These are phyloP conservation scores for Syrrhaptes paradoxus DNA, from an alignment of 2,113 vertebrate genomes.

Conservation along the genomic window DNA sequence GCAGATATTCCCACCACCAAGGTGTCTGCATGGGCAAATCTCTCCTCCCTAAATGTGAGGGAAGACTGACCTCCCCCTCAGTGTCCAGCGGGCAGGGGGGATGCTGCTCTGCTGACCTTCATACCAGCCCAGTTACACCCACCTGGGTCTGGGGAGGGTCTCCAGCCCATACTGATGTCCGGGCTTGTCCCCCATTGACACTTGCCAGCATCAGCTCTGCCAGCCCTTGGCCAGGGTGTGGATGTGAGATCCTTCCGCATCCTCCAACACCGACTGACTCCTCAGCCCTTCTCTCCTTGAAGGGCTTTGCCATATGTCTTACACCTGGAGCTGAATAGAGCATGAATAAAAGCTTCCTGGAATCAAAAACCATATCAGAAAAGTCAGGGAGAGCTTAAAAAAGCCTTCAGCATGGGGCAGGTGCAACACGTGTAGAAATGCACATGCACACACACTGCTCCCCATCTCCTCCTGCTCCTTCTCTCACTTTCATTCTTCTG, in stretches of 20 bases:
- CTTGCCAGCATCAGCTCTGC: background rate
- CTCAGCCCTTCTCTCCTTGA: background rate
- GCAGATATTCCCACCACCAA: background rate
- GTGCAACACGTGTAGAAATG: background rate
- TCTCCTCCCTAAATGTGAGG: background rate
- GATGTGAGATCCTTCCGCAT: background rate
- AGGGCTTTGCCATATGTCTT: background rate
- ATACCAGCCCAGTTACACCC: background rate
- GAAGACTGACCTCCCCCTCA: background rate
- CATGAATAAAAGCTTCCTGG: background rate
- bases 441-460: background rate
- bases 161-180: background rate
- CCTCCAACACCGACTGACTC: background rate
- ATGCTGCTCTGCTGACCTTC: background rate
- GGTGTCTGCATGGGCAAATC: background rate
- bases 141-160: background rate
- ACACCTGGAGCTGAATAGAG: background rate
- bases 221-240: fast-evolving
- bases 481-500: slow-evolving; percentile 29
- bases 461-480: background rate
- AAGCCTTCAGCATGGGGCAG: background rate
- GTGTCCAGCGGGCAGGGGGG: background rate
- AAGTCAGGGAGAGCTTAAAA: background rate
- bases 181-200: background rate
- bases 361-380: background rate